These are phyloP conservation scores for Spisula solida DNA, from an alignment of 2,888 invertebrate species.

Conservation along the genomic window DNA sequence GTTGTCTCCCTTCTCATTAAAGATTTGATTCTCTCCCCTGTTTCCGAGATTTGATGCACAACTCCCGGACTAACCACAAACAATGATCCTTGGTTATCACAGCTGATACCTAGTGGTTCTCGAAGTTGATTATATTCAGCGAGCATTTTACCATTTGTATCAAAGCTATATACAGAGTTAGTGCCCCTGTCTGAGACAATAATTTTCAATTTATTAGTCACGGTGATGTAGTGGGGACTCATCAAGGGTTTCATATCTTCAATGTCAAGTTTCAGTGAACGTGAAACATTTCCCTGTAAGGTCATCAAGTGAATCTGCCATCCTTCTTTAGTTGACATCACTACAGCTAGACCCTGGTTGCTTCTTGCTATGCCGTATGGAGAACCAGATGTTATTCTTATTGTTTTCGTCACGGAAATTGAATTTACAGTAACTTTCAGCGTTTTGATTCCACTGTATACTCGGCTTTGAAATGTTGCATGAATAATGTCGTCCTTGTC, in stretches of 20 bases:
- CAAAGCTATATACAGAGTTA: slow-evolving; percentile 59
- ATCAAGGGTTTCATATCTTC: slow-evolving; percentile 45
- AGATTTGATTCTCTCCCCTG: slow-evolving; percentile 57
- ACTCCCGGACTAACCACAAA: slow-evolving; percentile 58
- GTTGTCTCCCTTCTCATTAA: slow-evolving; percentile 59
- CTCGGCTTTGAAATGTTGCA: slow-evolving; percentile 55
- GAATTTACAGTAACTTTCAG: slow-evolving; percentile 40
- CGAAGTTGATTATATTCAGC: slow-evolving; percentile 49
- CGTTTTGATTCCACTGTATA: slow-evolving; percentile 51
- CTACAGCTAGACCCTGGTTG: slow-evolving; percentile 60
- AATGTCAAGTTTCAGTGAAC: slow-evolving; percentile 42
- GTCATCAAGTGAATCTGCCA: slow-evolving; percentile 59
- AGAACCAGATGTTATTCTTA: slow-evolving; percentile 26
- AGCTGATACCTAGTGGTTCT: slow-evolving; percentile 58
- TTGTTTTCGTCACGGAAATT: slow-evolving; percentile 36
- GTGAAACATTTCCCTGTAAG: slow-evolving; percentile 46
- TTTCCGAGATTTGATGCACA: slow-evolving; percentile 60
- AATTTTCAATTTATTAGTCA: slow-evolving; percentile 56
- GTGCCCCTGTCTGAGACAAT: slow-evolving; percentile 61
- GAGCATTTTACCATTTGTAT: slow-evolving; percentile 48
- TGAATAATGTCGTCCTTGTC: slow-evolving; percentile 45
- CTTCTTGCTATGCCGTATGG: slow-evolving; percentile 58
- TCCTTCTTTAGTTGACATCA: slow-evolving; percentile 45
- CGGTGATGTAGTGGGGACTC: slow-evolving; percentile 50
- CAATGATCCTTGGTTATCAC: slow-evolving; percentile 50